phyloP scores from a whole-genome alignment of 2,888 invertebrate genomes.

The Callyntrura guangdongensis region DNA sequence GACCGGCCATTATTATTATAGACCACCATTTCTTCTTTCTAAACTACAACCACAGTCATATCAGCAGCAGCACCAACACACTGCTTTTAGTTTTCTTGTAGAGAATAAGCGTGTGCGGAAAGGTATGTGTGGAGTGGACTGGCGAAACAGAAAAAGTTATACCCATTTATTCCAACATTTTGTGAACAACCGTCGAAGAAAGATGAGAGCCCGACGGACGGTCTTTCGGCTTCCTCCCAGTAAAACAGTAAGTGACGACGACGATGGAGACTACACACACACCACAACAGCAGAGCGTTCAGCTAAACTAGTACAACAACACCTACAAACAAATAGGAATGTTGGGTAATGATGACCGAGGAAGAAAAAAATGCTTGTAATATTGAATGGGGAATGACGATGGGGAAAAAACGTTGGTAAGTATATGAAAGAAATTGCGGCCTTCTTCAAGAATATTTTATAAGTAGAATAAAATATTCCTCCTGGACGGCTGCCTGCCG shows the following conservation, averaged over 20 bases:
- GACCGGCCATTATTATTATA: conserved; percentile 72
- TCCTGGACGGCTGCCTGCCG: not conserved
- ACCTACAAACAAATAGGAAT: not conserved
- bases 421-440: not conserved
- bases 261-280: not conserved
- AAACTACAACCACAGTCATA: no score
- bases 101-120: no score
- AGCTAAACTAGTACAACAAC: conserved; percentile 24
- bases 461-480: not conserved
- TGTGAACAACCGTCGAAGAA: not conserved
- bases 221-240: not conserved
- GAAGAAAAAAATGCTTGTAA: not conserved
- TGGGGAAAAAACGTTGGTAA: not conserved
- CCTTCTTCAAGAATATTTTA: not conserved
- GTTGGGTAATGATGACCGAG: not conserved
- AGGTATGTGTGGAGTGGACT: not conserved
- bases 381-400: not conserved
- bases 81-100: no score
- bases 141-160: not conserved
- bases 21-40: conserved; percentile 52
- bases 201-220: not conserved
- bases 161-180: conserved; percentile 3
- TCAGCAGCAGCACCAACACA: not conserved
- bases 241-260: not conserved
- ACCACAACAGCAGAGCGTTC: not conserved